A percentile compares a stretch with the other conserved stretches of the same genome.
phyloP scores from a whole-genome alignment of 2,797 vertebrate species.

The Corythornis leucogaster region DNA sequence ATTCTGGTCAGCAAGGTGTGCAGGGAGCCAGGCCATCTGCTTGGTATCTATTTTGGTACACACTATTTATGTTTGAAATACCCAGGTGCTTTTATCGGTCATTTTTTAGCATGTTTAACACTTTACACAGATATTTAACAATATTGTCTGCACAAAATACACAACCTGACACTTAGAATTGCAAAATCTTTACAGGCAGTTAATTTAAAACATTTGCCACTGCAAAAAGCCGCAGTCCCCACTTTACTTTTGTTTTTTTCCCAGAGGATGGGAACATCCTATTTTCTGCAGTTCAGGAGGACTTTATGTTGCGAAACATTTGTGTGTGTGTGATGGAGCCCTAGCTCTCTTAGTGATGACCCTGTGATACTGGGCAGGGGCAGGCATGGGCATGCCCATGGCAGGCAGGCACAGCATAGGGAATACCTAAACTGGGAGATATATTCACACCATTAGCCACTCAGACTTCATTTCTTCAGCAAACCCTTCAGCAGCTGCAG shows the following conservation, averaged over 20 bases:
- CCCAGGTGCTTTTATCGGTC: conserved; percentile 18
- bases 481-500: not conserved
- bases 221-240: not conserved
- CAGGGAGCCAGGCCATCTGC: conserved; percentile 54
- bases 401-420: not conserved
- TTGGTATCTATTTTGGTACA: conserved; percentile 26
- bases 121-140: not conserved
- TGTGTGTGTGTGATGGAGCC: not conserved
- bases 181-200: not conserved
- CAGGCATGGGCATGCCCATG: not conserved
- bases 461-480: not conserved
- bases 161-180: not conserved
- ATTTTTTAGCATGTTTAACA: conserved; percentile 25
- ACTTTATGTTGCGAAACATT: fast-evolving
- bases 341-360: not conserved
- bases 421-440: not conserved
- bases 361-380: not conserved
- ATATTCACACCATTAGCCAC: not conserved
- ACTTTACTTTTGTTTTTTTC: not conserved
- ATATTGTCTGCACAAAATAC: not conserved
- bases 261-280: not conserved
- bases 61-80: conserved; percentile 1
- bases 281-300: not conserved
- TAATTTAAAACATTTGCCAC: not conserved
- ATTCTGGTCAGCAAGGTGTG: conserved; percentile 57